Conservation (phyloP, 2,113 vertebrate genomes). For the Antigone vipio region DNA sequence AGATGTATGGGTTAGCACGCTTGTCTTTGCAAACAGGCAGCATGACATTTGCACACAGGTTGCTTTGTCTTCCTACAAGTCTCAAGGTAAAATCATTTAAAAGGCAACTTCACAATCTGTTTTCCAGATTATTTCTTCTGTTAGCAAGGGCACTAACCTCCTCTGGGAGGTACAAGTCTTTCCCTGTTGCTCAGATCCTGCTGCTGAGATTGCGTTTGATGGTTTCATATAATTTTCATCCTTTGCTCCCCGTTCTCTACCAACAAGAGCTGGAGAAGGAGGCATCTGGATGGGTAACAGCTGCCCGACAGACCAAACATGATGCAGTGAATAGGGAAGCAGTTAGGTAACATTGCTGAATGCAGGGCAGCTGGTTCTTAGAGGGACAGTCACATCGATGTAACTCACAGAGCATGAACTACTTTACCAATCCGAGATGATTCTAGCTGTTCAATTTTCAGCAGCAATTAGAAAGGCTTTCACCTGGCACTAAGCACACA, state of each 20-base stretch:
- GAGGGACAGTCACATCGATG: no score
- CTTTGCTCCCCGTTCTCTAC: background rate
- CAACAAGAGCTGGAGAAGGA: background rate
- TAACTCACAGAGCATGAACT: background rate
- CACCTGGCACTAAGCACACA: background rate
- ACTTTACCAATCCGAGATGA: background rate
- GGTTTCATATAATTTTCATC: background rate
- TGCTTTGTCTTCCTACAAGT: background rate
- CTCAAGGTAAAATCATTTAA: background rate
- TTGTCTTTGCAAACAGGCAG: background rate
- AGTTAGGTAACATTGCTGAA: background rate
- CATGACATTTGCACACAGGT: background rate
- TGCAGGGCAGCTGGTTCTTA: background rate
- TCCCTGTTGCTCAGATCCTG: background rate
- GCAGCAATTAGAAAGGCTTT: background rate
- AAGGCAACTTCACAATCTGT: background rate
- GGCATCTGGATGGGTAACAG: no score
- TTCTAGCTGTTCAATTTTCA: background rate
- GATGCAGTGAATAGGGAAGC: background rate
- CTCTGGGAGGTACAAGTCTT: background rate
- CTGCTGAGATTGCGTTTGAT: background rate
- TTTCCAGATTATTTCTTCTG: background rate
- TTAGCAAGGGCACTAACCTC: background rate
- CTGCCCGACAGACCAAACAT: accelerated
- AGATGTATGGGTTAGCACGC: no score